These are phyloP conservation scores for Tylochromis polylepis DNA, from an alignment of 2,113 vertebrate species.

Conservation along the genomic window DNA sequence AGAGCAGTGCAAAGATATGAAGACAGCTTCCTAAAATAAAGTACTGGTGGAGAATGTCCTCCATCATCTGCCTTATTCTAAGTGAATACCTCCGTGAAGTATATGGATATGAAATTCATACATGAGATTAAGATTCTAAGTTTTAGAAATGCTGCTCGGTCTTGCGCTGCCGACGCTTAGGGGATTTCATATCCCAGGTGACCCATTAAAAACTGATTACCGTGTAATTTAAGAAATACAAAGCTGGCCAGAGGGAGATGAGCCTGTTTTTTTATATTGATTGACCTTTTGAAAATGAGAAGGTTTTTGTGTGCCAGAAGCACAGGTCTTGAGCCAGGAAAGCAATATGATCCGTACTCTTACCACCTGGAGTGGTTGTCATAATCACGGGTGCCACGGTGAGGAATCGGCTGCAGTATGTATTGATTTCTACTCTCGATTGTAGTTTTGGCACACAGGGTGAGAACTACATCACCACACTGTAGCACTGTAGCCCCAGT, in stretches of 20 bases:
- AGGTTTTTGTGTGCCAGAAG: neutral
- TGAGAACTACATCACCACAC: conserved; percentile 1
- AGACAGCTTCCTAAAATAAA: neutral
- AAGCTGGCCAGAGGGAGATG: neutral
- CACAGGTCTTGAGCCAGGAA: neutral
- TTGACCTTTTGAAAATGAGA: conserved; percentile 30
- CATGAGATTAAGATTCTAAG: neutral
- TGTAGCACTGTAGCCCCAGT: neutral
- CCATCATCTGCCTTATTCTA: neutral
- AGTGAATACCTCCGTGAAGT: neutral
- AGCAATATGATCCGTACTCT: conserved; percentile 6
- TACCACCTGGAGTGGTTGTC: conserved; percentile 11
- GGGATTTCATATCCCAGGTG: neutral
- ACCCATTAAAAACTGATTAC: conserved; percentile 5
- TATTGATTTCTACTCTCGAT: conserved; percentile 46
- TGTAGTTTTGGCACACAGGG: conserved; percentile 14
- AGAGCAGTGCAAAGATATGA: neutral
- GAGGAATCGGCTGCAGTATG: neutral
- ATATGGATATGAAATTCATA: neutral
- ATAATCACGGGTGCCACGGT: conserved; percentile 4
- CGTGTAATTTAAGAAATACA: conserved; percentile 8
- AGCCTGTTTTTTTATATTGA: neutral
- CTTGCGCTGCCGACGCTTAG: neutral
- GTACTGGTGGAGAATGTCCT: neutral
- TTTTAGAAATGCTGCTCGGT: neutral